Evolutionary conservation across 2,888 invertebrate genomes (phyloP), one percentile per base, ranked within the genome.

Genomic region (Petrophora chlorosata): DNA sequence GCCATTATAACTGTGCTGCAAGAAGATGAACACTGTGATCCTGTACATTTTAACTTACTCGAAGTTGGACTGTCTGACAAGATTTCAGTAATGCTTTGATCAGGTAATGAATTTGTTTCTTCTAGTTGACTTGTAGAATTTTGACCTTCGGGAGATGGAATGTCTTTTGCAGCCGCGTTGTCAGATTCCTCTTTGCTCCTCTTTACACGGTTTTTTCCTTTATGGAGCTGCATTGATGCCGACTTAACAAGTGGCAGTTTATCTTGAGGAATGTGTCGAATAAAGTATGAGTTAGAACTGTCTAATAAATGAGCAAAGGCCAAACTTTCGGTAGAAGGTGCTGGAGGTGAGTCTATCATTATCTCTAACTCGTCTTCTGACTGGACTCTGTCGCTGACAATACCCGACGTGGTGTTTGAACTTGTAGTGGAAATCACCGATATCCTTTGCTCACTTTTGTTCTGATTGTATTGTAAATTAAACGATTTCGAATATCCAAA

Each of bases 381-480:
- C 79, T 98, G 97, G 44, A 97, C 97, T 63, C 97, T 94, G 81
- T 98, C 98, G 79, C 98, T 98, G 32, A 98, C 98, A 65, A 98
- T 98, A 49, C 98, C 98, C 17, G 98, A 98, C 14, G 98, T 98
- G 26, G 98, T 98, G 76, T 98, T 98, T n/a, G 98, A 98, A 70
- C 98, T 98, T 28, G 97, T 96, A 70, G 95, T 96, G 50, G 97
- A 97, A 74, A 98, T 97, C 17, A 98, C 95, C 44, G 97, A 97
- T 76, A 96, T 95, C 66, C 97, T 92, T 81, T 96, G 96, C 80
- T 96, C 95, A 56, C 91, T 93, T 72, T 94, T 93, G 65, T 92
- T 93, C 62, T 92, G 92, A 66, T 92, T 93, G 44, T 85, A 80
- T 57, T 93, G 92, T 64, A 93, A 77, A 69, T 92, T 92, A 30